A percentile compares a stretch with the other conserved stretches of the same genome.
Conservation (phyloP, 2,888 invertebrate species). For the Ligdia adustata region DNA sequence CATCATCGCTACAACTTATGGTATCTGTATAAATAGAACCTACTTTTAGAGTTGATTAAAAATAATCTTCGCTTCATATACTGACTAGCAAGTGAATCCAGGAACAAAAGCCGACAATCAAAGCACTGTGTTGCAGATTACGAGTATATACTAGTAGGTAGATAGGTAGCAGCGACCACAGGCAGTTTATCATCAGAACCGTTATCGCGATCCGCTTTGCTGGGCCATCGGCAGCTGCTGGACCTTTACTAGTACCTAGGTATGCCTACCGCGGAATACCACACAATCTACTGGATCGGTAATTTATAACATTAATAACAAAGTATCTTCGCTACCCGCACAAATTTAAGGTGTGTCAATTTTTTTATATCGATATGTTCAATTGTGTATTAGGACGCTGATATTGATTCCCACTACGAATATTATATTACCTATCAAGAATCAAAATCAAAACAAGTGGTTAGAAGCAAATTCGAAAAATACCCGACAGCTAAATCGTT, state of each 20-base stretch:
- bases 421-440: neutral
- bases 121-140: constrained; percentile 11
- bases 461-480: no score
- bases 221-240: constrained; percentile 3
- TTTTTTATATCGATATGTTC: no score
- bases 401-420: neutral
- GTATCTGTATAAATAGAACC: no score
- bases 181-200: constrained; percentile 33
- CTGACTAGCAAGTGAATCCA: constrained; percentile 3
- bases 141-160: neutral
- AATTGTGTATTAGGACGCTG: neutral
- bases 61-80: no score
- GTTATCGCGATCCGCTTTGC: constrained; percentile 29
- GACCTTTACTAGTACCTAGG: neutral
- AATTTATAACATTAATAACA: no score
- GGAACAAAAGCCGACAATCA: neutral
- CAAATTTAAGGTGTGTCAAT: no score
- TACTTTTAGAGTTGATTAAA: no score
- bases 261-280: no score
- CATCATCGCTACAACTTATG: no score
- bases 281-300: no score
- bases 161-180: constrained; percentile 8
- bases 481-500: no score
- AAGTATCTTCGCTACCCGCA: no score
- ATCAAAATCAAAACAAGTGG: constrained; percentile 1